Conservation (phyloP, 2,113 vertebrate genomes). For the Periophthalmodon schlosseri region DNA sequence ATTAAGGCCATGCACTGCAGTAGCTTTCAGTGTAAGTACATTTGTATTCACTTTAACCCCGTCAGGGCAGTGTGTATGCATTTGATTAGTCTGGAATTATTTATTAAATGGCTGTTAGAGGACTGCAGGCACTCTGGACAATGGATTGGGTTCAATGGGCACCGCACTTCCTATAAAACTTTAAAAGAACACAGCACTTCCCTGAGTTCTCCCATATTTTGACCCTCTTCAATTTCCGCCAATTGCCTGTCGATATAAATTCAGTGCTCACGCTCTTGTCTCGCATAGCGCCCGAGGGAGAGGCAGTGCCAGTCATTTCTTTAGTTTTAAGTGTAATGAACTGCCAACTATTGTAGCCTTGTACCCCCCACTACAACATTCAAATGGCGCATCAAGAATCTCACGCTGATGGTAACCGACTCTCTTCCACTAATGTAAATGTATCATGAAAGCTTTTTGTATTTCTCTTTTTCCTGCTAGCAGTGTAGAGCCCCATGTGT, state of each 20-base stretch:
- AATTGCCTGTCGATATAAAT: conserved; percentile 34
- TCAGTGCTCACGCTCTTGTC: conserved; percentile 32
- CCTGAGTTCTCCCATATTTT: conserved; percentile 18
- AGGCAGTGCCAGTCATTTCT: conserved; percentile 60
- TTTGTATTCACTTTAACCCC: conserved; percentile 22
- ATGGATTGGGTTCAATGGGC: conserved; percentile 17
- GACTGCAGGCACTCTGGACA: conserved; percentile 19
- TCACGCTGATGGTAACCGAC: conserved; percentile 50
- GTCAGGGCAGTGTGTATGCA: conserved; percentile 22
- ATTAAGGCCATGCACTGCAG: conserved; percentile 6
- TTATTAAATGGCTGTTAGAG: conserved; percentile 34
- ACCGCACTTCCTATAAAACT: conserved; percentile 25
- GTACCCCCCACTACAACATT: conserved; percentile 56
- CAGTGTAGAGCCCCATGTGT: conserved; percentile 58
- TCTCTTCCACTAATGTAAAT: conserved; percentile 57
- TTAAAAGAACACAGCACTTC: conserved; percentile 17
- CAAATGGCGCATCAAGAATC: conserved; percentile 61
- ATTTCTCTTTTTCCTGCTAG: conserved; percentile 38
- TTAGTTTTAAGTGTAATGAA: conserved; percentile 60
- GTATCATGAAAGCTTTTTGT: conserved; percentile 57
- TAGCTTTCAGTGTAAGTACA: conserved; percentile 11
- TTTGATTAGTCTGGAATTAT: conserved; percentile 25
- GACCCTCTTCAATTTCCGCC: conserved; percentile 28
- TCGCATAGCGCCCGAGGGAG: conserved; percentile 31
- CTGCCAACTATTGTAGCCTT: conserved; percentile 54